phyloP scores from a whole-genome alignment of 2,888 invertebrate species.

The Drosophila anomelani region DNA sequence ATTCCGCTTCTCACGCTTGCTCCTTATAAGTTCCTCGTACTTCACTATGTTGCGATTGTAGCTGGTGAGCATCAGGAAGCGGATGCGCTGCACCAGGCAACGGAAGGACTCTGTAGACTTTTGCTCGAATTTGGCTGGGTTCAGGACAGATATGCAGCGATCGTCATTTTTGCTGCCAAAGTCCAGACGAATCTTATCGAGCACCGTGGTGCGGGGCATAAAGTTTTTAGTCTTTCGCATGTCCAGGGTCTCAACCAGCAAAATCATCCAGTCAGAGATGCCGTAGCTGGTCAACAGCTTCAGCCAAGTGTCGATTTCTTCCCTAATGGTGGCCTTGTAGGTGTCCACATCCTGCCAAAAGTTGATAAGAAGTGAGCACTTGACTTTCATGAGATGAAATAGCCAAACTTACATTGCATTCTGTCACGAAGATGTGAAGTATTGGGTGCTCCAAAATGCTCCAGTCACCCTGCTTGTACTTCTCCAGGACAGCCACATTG shows the following conservation, averaged over 20 bases:
- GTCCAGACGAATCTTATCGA: slow-evolving; percentile 97
- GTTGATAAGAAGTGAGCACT: too few species aligned
- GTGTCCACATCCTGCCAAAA: slow-evolving; percentile 92
- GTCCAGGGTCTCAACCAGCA: slow-evolving; percentile 96
- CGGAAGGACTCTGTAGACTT: slow-evolving; percentile 96
- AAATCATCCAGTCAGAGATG: slow-evolving; percentile 96
- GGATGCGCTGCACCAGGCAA: slow-evolving; percentile 91
- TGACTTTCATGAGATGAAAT: neutral
- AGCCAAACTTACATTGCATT: slow-evolving; percentile 90
- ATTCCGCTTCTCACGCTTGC: slow-evolving; percentile 95
- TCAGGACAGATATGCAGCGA: slow-evolving; percentile 95
- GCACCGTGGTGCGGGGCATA: slow-evolving; percentile 94
- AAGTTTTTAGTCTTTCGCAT: slow-evolving; percentile 96
- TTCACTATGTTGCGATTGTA: slow-evolving; percentile 94
- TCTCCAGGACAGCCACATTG: slow-evolving; percentile 88
- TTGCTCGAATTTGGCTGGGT: slow-evolving; percentile 95
- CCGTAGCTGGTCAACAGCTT: slow-evolving; percentile 90
- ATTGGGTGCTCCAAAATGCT: slow-evolving; percentile 94
- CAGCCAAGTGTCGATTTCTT: slow-evolving; percentile 95
- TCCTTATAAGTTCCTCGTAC: slow-evolving; percentile 95
- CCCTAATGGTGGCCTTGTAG: slow-evolving; percentile 94
- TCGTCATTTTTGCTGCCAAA: slow-evolving; percentile 95
- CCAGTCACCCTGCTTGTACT: slow-evolving; percentile 89
- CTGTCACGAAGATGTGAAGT: slow-evolving; percentile 97
- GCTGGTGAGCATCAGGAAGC: slow-evolving; percentile 91